Conservation (phyloP, 2,797 vertebrate genomes). For the Parotocinclus haroldoi region DNA sequence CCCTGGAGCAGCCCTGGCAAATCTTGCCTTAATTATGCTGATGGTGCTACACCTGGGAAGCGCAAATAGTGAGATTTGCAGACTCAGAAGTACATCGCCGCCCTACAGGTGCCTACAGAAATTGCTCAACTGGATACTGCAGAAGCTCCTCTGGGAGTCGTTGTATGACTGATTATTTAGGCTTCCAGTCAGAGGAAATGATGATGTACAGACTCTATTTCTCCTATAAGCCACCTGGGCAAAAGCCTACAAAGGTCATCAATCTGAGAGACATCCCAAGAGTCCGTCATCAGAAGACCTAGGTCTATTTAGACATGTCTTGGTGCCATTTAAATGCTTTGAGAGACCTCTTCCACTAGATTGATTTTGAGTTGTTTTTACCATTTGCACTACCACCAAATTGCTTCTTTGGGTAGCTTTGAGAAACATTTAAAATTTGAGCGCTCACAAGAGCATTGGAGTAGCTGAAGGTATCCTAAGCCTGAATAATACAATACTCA, state of each 20-base stretch:
- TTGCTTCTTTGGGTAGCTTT: constrained; percentile 51
- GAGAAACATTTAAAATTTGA: constrained; percentile 46
- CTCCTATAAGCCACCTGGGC: constrained; percentile 48
- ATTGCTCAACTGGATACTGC: constrained; percentile 41
- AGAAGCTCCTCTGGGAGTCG: constrained; percentile 42
- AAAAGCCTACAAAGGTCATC: constrained; percentile 61
- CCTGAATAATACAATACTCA: constrained; percentile 54
- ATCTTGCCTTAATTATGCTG: constrained; percentile 76
- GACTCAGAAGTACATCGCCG: constrained; percentile 52
- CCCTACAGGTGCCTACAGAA: constrained; percentile 46
- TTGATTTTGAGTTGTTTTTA: constrained; percentile 49
- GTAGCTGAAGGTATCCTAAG: constrained; percentile 51
- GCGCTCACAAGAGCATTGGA: constrained; percentile 21
- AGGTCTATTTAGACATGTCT: constrained; percentile 50
- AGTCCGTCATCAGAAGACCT: constrained; percentile 59
- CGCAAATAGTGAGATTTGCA: constrained; percentile 54
- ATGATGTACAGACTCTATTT: constrained; percentile 48
- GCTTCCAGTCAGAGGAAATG: constrained; percentile 48
- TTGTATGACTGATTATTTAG: constrained; percentile 38
- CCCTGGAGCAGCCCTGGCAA: constrained; percentile 68
- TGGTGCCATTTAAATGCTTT: constrained; percentile 50
- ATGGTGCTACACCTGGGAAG: constrained; percentile 69
- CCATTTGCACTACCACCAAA: constrained; percentile 50
- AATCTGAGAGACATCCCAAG: constrained; percentile 52
- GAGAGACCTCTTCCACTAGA: constrained; percentile 44